Evolutionary conservation across 2,797 vertebrate genomes (phyloP).

Genomic region (Sebastes reedi): DNA sequence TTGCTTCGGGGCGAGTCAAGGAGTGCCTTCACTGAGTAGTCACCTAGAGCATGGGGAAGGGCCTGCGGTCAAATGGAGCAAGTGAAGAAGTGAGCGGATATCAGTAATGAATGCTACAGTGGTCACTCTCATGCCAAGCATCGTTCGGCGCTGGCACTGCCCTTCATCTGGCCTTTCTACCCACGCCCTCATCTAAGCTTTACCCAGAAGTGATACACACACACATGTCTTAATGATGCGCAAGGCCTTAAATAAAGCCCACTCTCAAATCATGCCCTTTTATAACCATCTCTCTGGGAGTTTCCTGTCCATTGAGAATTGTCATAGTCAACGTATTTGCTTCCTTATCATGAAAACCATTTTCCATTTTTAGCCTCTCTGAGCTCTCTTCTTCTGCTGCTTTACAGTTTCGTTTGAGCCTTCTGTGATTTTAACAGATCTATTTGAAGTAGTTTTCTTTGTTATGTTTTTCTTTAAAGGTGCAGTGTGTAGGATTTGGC

Average conservation of each 20-base stretch:
- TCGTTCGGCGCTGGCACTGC: slow-evolving; percentile 28
- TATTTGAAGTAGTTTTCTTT: background rate
- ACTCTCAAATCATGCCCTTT: slow-evolving; percentile 52
- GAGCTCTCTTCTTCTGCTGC: background rate
- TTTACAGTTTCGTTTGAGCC: background rate
- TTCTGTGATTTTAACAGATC: background rate
- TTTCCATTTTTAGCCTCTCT: slow-evolving; percentile 22
- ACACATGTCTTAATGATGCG: slow-evolving; percentile 28
- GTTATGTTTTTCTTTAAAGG: background rate
- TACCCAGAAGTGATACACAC: background rate
- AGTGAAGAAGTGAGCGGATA: slow-evolving; percentile 35
- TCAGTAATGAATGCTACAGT: slow-evolving; percentile 48
- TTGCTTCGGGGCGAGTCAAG: slow-evolving; percentile 24
- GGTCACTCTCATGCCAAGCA: slow-evolving; percentile 50
- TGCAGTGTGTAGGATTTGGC: too few relatives aligned
- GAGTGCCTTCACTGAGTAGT: slow-evolving; percentile 16
- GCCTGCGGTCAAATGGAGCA: slow-evolving; percentile 8
- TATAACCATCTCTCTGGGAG: slow-evolving; percentile 57
- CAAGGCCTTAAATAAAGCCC: slow-evolving; percentile 59
- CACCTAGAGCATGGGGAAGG: slow-evolving; percentile 16
- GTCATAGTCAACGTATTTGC: slow-evolving; percentile 28
- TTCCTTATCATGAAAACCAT: slow-evolving; percentile 19
- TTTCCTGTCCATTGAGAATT: slow-evolving; percentile 44
- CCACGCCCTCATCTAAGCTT: slow-evolving; percentile 16
- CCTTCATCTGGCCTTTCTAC: slow-evolving; percentile 34